Evolutionary conservation across 2,797 vertebrate genomes (phyloP).

Genomic region (Rhinoraja longicauda): DNA sequence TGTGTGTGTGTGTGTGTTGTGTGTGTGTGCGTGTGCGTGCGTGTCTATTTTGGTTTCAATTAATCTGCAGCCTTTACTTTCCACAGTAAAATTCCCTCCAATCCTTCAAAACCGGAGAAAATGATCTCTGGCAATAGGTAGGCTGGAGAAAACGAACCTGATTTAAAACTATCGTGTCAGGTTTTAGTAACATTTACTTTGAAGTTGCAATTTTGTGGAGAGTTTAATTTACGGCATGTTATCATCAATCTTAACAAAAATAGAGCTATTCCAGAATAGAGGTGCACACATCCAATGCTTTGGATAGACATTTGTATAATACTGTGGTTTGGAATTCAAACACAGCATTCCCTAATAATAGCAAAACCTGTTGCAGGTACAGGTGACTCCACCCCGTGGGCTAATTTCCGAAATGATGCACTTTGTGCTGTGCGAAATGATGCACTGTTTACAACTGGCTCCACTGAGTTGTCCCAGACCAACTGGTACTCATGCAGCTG

Average conservation of each 20-base stretch:
- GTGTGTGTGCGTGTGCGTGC: too few relatives aligned
- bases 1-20: too few relatives aligned
- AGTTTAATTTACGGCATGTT: background rate
- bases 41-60: background rate
- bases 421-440: too few relatives aligned
- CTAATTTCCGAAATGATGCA: background rate
- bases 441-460: conserved; percentile 18
- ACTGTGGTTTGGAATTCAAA: background rate
- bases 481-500: too few relatives aligned
- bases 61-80: background rate
- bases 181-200: conserved; percentile 15
- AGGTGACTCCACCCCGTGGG: background rate
- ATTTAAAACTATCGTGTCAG: background rate
- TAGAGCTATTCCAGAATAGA: background rate
- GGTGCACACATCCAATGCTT: background rate
- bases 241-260: background rate
- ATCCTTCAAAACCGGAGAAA: background rate
- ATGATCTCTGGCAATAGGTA: background rate
- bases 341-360: background rate
- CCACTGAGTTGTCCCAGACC: background rate
- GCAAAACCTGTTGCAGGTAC: background rate
- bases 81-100: background rate
- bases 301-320: conserved; percentile 28
- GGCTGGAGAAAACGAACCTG: background rate
- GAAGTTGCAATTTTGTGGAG: background rate